Conservation (phyloP, 2,113 vertebrate genomes). For the Pollachius pollachius region DNA sequence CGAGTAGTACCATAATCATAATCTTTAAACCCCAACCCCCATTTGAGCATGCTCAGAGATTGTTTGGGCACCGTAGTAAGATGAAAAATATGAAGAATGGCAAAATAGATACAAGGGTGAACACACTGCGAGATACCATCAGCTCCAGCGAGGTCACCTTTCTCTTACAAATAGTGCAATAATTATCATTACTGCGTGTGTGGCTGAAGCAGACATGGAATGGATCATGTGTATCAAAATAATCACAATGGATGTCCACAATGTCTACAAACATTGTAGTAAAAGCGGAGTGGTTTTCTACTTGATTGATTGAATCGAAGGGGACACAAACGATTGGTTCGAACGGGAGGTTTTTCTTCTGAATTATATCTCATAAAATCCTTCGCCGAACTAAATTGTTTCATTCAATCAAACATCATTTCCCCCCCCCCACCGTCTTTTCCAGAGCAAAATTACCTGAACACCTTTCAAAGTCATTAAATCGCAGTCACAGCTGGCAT, state of each 20-base stretch:
- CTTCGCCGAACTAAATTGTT: slow-evolving; percentile 3
- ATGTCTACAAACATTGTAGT: no score
- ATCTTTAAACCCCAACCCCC: slow-evolving; percentile 59
- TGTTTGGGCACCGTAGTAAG: slow-evolving; percentile 64
- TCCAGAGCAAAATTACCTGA: slow-evolving; percentile 49
- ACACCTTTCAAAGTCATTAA: slow-evolving; percentile 68
- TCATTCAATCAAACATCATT: slow-evolving; percentile 39
- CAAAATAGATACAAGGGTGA: slow-evolving; percentile 6
- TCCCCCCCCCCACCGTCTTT: slow-evolving; percentile 13
- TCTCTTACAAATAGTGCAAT: slow-evolving; percentile 30
- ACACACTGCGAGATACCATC: slow-evolving; percentile 28
- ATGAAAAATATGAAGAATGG: slow-evolving; percentile 39
- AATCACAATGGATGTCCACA: not conserved
- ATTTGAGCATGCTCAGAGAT: slow-evolving; percentile 77
- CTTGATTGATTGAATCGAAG: no score
- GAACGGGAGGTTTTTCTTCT: not conserved
- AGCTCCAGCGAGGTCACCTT: slow-evolving; percentile 40
- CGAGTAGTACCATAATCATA: slow-evolving; percentile 72
- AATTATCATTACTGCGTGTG: not conserved
- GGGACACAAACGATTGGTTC: not conserved
- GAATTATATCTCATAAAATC: no score
- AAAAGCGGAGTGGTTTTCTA: no score
- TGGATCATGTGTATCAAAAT: no score
- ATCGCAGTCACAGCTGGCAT: slow-evolving; percentile 69
- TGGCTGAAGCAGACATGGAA: no score